Evolutionary conservation across 2,113 vertebrate genomes (phyloP).

Genomic region (Mustelus asterias): DNA sequence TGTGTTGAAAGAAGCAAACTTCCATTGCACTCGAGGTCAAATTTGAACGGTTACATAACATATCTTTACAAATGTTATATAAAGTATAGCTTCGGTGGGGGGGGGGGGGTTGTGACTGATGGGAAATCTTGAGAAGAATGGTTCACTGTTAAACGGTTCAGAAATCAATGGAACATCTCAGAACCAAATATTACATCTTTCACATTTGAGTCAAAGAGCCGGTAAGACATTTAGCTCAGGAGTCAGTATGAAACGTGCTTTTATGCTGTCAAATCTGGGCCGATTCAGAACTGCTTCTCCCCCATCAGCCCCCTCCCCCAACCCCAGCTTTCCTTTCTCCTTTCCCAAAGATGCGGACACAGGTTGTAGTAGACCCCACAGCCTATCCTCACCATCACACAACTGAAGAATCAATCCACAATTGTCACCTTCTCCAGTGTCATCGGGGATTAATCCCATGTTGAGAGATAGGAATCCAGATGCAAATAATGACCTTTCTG

Average conservation of each 20-base stretch:
- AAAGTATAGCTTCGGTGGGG: too few relatives aligned
- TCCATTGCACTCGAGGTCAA: too few relatives aligned
- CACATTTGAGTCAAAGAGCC: not conserved
- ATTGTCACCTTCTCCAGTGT: not conserved
- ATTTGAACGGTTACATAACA: too few relatives aligned
- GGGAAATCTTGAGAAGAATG: not conserved
- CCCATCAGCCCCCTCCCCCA: not conserved
- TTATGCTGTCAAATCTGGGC: not conserved
- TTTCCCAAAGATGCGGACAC: not conserved
- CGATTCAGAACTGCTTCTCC: not conserved
- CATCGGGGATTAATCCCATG: not conserved
- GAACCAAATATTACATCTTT: not conserved
- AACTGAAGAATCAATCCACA: not conserved
- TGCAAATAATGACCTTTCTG: not conserved
- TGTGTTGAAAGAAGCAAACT: too few relatives aligned
- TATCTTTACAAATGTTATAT: too few relatives aligned
- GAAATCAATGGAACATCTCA: not conserved
- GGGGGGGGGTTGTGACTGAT: not conserved
- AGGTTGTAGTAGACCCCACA: not conserved
- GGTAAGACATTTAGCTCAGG: not conserved
- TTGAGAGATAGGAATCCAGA: not conserved
- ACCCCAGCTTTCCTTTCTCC: not conserved
- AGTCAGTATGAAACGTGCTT: not conserved
- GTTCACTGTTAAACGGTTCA: not conserved
- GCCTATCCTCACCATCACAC: not conserved